Base-by-base conservation (phyloP, 2,113 vertebrate genomes). In the Bufo gargarizans region DNA sequence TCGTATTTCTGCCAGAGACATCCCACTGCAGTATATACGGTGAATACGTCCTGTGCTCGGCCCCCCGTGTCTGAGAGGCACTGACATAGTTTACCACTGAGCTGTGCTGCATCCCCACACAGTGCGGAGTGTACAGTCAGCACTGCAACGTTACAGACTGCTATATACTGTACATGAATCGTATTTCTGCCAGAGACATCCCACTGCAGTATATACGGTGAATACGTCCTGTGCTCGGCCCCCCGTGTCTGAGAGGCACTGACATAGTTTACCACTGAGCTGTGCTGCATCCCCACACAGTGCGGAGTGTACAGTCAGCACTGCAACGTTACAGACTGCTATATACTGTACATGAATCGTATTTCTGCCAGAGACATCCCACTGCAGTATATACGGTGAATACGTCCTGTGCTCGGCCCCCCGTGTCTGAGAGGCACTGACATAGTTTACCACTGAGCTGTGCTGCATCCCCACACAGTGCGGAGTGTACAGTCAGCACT, bases 381-480 rank as follows among this genome's bases (percentile, higher is more conserved):
- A 33, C 33, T 33, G 33, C 33, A 33, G 33, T 33, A 33, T 33
- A 33, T 33, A 33, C 33, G 33, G 33, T 33, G 33, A 0, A 33
- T 9, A 33, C 65, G 11, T 2, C 22, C 8, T 65, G 61, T 22
- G n/a, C 20, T 10, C 65, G 0, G 58, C 53, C 53, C 5, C 53
- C 5, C 53, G 2, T 53, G 53, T 53, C 53, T 53, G 53, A 5
- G 9, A 76, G 11, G 13, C 5, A 6, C 49, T 22, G 3, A 4
- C 72, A 76, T 4, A 49, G 72, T 49, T 77, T 22, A 20, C 49
- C 74, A 77, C 74, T 77, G 49, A 53, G 74, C 74, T 77, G 74
- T 53, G 47, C 74, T 49, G 77, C 50, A 22, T n/a, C 77, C n/a
- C 49, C 77, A 78, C 14, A 56, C 16, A 55, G 22, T 56, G 77